These are phyloP conservation scores for Porites lobata DNA, from an alignment of 92 coral and sea anemone species.

Conservation along the genomic window DNA sequence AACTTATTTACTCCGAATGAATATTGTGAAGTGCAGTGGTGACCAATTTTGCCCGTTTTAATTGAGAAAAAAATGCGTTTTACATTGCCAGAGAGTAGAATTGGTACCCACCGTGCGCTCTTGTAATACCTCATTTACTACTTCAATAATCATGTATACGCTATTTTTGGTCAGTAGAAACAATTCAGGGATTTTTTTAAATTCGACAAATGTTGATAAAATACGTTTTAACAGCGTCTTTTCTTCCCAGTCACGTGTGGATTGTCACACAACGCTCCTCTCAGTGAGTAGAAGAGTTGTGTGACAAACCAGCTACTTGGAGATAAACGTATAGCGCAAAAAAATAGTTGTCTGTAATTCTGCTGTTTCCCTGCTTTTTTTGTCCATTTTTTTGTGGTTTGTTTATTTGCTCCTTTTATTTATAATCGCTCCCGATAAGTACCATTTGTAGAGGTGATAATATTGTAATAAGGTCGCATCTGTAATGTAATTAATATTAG, in stretches of 20 bases:
- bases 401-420: slow-evolving; percentile 17
- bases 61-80: too few species aligned
- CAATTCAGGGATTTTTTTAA: background rate
- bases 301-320: background rate
- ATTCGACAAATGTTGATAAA: background rate
- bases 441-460: background rate
- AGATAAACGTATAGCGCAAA: background rate
- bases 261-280: background rate
- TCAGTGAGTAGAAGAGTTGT: background rate
- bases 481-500: background rate
- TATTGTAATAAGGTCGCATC: slow-evolving; percentile 39
- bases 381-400: background rate
- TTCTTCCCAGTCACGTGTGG: background rate
- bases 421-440: background rate
- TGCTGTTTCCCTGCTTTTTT: background rate
- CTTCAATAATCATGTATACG: background rate
- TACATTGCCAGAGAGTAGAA: too few species aligned
- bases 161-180: background rate
- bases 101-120: too few species aligned
- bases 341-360: background rate
- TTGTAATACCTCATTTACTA: too few species aligned
- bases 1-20: background rate
- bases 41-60: background rate
- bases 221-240: background rate
- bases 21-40: background rate